Evolutionary conservation across 2,888 invertebrate species (phyloP), one percentile per base, ranked within the genome.

Genomic region (Euplexia lucipara): DNA sequence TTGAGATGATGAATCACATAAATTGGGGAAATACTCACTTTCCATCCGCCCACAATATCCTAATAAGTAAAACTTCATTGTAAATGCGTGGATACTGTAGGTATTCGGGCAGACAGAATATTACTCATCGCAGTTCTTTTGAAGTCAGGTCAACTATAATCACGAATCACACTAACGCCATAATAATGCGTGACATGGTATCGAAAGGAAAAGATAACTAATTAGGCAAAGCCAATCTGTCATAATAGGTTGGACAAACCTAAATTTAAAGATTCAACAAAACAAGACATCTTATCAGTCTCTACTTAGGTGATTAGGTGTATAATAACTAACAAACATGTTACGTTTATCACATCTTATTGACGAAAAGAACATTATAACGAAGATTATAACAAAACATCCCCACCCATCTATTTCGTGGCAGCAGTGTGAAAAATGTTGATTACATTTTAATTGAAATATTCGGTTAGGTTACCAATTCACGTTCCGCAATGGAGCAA

Each of bases 231-330:
- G 41, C 22, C 10, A 34, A 44, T 32, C 7, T 22, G n/a, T 3
- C 18, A 26, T 12, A 32, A 60, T 4, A 26, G 2, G 3, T 22
- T 32, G 34, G 12, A 42, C 5, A 18, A 26, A 47, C 1, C 18
- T 16, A 32, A 22, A 16, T 8, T 18, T 32, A 20, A 10, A 54
- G 3, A 14, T 18, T 9, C 20, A 66, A 22, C 1, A 39, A 12
- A 51, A 67, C 22, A 41, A 26, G 10, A n/a, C 34, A 65, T 67
- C 22, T 52, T 34, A 62, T 67, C 62, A 45, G 42, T n/a, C 18
- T 14, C 5, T 61, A 30, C 18, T n/a, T n/a, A n/a, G n/a, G n/a
- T n/a, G n/a, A n/a, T 30, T 10, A 16, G 16, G 18, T 34, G 12
- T 20, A 47, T n/a, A n/a, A 22, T 35, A 30, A 44, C 16, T 14